Conservation (phyloP, 1,140 invertebrate genomes). For the Orius insidiosus region DNA sequence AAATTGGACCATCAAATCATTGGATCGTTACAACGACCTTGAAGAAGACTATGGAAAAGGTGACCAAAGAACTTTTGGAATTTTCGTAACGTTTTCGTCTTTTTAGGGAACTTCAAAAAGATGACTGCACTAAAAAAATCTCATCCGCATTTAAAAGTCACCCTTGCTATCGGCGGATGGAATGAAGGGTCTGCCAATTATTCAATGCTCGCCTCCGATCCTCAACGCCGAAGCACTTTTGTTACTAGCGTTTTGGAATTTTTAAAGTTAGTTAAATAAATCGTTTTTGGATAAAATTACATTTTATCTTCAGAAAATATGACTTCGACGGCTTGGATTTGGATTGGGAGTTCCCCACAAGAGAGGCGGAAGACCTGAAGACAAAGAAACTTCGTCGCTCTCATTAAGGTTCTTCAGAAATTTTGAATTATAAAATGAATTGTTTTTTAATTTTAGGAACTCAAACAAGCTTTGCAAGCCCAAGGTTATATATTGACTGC, state of each 20-base stretch:
- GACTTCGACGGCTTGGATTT: conserved; percentile 71
- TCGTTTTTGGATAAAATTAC: not conserved
- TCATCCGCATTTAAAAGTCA: conserved; percentile 33
- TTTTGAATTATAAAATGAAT: not conserved
- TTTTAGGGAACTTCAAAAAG: conserved; percentile 4
- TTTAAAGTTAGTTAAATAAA: conserved; percentile 30
- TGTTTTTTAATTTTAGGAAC: conserved; percentile 29
- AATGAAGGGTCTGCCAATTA: conserved; percentile 71
- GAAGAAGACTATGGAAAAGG: conserved; percentile 41
- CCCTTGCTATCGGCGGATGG: conserved; percentile 75
- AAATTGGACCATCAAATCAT: conserved; percentile 40
- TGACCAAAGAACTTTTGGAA: too few species aligned
- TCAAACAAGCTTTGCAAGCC: conserved; percentile 38
- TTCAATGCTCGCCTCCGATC: conserved; percentile 47
- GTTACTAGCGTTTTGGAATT: conserved; percentile 41
- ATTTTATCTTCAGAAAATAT: conserved; percentile 29
- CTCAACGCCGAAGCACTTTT: conserved; percentile 38
- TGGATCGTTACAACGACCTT: conserved; percentile 33
- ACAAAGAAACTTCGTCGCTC: conserved; percentile 54
- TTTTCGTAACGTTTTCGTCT: not conserved
- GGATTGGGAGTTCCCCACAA: conserved; percentile 56
- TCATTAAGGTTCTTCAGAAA: conserved; percentile 42
- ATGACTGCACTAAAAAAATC: not conserved
- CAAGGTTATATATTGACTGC: conserved; percentile 49
- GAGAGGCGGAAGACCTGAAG: conserved; percentile 48